Evolutionary conservation across 2,113 vertebrate species (phyloP).

Genomic region (Columba livia): DNA sequence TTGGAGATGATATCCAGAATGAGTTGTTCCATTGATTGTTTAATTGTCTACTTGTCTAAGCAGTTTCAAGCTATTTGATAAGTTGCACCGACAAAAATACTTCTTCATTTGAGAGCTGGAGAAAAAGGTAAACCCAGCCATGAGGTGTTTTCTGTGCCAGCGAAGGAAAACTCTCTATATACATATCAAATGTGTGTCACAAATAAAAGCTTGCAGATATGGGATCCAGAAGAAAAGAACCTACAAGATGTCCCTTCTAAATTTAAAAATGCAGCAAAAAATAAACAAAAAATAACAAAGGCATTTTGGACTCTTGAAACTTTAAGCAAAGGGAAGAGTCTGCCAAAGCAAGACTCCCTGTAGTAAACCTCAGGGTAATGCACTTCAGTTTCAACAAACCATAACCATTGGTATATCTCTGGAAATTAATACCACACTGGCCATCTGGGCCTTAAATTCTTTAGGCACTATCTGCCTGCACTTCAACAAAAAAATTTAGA

Average conservation of each 20-base stretch:
- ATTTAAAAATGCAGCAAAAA: neutral
- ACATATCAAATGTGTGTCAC: neutral
- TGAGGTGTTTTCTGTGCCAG: neutral
- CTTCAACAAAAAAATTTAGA: neutral
- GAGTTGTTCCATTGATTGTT: neutral
- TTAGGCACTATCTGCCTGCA: neutral
- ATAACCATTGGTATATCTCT: neutral
- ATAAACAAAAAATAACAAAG: neutral
- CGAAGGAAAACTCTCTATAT: neutral
- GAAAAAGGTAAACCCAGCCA: neutral
- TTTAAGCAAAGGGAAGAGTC: neutral
- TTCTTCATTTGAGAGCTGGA: neutral
- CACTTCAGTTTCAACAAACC: neutral
- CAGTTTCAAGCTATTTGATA: neutral
- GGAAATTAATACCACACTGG: neutral
- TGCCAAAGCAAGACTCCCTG: neutral
- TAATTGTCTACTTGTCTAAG: neutral
- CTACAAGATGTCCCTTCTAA: neutral
- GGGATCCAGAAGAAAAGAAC: neutral
- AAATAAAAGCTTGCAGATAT: neutral
- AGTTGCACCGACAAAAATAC: neutral
- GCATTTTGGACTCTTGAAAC: neutral
- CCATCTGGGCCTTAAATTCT: neutral
- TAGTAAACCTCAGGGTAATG: neutral
- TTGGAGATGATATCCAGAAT: too few species aligned